phyloP scores from a whole-genome alignment of 1,140 invertebrate species.

The Drosophila asahinai region DNA sequence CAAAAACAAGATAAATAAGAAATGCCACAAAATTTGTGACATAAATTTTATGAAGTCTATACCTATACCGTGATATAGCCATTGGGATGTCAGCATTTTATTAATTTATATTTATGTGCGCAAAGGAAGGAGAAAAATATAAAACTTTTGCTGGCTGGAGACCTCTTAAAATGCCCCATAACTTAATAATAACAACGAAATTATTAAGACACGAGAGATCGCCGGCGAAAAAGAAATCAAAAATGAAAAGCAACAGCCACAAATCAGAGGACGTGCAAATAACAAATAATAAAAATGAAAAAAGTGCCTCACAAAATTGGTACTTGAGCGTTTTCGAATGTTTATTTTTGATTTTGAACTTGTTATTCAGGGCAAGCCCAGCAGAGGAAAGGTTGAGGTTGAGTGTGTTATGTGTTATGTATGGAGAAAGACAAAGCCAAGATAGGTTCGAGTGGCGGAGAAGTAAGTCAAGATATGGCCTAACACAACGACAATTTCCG shows the following conservation, averaged over 20 bases:
- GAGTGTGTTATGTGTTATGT: slow-evolving; percentile 1
- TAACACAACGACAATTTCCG: slow-evolving; percentile 42
- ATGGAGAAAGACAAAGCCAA: slow-evolving; percentile 15
- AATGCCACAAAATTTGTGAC: slow-evolving; percentile 39
- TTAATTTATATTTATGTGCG: slow-evolving; percentile 54
- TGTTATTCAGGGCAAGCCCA: slow-evolving; percentile 37
- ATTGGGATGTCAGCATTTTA: slow-evolving; percentile 55
- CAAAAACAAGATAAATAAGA: slow-evolving; percentile 27
- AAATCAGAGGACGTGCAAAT: slow-evolving; percentile 29
- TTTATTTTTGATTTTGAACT: slow-evolving; percentile 69
- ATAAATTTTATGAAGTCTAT: slow-evolving; percentile 50
- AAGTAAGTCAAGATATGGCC: slow-evolving; percentile 48
- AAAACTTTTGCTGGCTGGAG: slow-evolving; percentile 40
- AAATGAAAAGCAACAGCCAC: slow-evolving; percentile 36
- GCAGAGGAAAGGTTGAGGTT: slow-evolving; percentile 11
- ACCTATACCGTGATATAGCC: slow-evolving; percentile 42
- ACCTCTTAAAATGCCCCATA: slow-evolving; percentile 60
- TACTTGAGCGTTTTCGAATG: slow-evolving; percentile 65
- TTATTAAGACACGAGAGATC: slow-evolving; percentile 34
- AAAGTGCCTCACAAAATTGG: slow-evolving; percentile 63
- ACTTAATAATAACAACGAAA: slow-evolving; percentile 59
- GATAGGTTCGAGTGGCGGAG: slow-evolving; percentile 36
- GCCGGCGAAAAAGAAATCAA: slow-evolving; percentile 23
- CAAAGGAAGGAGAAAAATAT: slow-evolving; percentile 18
- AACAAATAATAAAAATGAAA: slow-evolving; percentile 4